phyloP scores from a whole-genome alignment of 2,888 invertebrate genomes.

The Entomobrya multifasciata region DNA sequence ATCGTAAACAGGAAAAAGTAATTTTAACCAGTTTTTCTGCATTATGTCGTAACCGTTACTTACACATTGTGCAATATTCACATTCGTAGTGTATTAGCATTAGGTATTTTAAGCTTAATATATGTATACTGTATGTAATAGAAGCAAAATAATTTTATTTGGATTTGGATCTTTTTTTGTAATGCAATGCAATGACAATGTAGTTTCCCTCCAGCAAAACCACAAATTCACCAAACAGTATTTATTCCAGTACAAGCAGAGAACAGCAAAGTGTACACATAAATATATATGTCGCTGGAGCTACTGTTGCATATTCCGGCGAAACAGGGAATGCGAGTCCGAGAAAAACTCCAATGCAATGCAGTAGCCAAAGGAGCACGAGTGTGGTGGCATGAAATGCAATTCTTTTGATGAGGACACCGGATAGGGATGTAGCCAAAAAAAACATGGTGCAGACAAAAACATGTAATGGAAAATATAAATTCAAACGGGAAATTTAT shows the following conservation, averaged over 20 bases:
- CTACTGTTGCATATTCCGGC: background rate
- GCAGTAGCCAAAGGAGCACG: too few relatives aligned
- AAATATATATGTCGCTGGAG: background rate
- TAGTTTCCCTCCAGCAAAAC: background rate
- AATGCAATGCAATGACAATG: background rate
- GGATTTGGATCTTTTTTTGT: too few relatives aligned
- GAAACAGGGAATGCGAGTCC: too few relatives aligned
- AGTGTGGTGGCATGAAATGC: too few relatives aligned
- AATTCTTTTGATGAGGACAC: conserved; percentile 17
- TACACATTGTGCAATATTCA: conserved; percentile 6
- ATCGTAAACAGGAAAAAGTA: too few relatives aligned
- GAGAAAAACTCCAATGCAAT: too few relatives aligned
- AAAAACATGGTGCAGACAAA: background rate
- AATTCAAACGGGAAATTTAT: conserved; percentile 68
- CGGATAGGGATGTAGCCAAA: conserved; percentile 42
- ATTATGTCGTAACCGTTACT: conserved; percentile 14
- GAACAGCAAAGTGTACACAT: background rate
- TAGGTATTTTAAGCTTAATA: too few relatives aligned
- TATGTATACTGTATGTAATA: too few relatives aligned
- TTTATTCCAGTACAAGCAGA: too few relatives aligned
- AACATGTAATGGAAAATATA: conserved; percentile 32
- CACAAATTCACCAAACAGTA: too few relatives aligned
- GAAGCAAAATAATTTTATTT: too few relatives aligned
- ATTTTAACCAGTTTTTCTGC: background rate
- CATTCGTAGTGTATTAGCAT: too few relatives aligned